Percentiles rank a stretch among this genome's conserved stretches.
phyloP scores from a whole-genome alignment of 2,888 invertebrate species.

The Cylindroiulus punctatus region DNA sequence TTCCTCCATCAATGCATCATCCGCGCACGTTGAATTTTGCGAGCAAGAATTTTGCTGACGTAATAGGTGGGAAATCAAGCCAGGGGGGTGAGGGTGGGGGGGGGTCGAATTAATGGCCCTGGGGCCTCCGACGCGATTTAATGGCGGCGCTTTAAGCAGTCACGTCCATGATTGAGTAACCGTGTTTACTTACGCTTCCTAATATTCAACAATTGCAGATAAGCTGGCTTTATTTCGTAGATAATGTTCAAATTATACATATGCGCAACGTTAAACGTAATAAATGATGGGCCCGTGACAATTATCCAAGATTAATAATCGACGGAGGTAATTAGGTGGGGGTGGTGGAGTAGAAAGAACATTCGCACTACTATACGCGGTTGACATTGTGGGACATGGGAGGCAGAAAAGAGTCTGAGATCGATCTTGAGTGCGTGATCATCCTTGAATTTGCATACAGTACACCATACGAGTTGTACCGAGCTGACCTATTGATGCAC shows the following conservation, averaged over 20 bases:
- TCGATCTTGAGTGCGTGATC: not conserved
- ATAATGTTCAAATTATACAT: conserved; percentile 46
- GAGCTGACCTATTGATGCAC: no score
- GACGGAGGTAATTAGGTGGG: conserved; percentile 40
- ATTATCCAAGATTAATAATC: conserved; percentile 40
- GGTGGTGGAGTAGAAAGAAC: not conserved
- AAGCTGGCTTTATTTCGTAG: conserved; percentile 46
- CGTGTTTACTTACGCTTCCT: conserved; percentile 22
- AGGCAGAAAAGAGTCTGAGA: not conserved
- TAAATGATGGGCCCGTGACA: conserved; percentile 25
- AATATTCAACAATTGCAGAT: conserved; percentile 44
- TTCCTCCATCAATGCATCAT: conserved; percentile 32
- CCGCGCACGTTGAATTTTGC: conserved; percentile 15
- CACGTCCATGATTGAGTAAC: conserved; percentile 37
- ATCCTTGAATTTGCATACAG: no score
- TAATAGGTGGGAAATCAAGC: not conserved
- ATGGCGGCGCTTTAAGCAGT: conserved; percentile 27
- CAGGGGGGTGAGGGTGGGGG: not conserved
- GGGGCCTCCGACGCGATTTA: not conserved
- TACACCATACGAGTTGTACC: no score
- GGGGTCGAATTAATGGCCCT: not conserved
- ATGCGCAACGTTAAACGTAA: conserved; percentile 43
- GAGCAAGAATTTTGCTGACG: conserved; percentile 31
- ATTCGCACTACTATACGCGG: not conserved
- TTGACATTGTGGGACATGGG: not conserved